Conservation (phyloP, 1,140 invertebrate genomes). For the Megathymus violae region DNA sequence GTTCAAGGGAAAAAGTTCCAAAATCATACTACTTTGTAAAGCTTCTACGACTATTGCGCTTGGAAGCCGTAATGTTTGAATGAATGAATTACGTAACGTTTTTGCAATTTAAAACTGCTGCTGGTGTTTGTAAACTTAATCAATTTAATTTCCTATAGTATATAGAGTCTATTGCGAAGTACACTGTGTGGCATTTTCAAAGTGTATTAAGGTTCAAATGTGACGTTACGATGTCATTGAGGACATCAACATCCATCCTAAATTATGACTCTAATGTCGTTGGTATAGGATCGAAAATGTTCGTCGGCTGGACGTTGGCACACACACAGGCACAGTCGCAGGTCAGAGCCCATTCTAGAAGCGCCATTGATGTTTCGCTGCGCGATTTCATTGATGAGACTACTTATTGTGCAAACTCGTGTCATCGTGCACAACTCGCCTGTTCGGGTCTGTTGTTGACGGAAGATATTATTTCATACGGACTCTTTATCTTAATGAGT, state of each 20-base stretch:
- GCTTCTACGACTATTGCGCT: no score
- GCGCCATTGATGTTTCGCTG: slow-evolving; percentile 77
- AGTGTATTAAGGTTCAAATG: background rate
- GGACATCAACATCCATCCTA: background rate
- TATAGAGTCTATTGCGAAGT: no score
- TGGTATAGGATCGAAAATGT: slow-evolving; percentile 17
- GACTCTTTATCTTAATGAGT: slow-evolving; percentile 8
- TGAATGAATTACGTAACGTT: no score
- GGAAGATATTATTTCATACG: slow-evolving; percentile 13
- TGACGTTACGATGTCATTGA: background rate
- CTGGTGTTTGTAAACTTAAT: no score
- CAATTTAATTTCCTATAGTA: no score
- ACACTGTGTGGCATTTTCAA: no score
- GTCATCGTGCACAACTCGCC: slow-evolving; percentile 13
- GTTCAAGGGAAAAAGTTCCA: no score
- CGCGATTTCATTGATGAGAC: slow-evolving; percentile 71
- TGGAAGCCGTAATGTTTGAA: no score
- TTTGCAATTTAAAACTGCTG: no score
- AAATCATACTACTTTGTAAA: no score
- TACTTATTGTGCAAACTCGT: slow-evolving; percentile 35
- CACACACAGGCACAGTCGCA: slow-evolving; percentile 64
- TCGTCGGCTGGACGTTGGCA: slow-evolving; percentile 37
- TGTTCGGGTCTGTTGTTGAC: slow-evolving; percentile 8
- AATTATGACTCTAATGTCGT: slow-evolving; percentile 15
- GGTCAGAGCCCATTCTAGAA: slow-evolving; percentile 70